Evolutionary conservation across 2,113 vertebrate species (phyloP), one percentile per base, ranked within the genome.

Genomic region (Hylia prasina): DNA sequence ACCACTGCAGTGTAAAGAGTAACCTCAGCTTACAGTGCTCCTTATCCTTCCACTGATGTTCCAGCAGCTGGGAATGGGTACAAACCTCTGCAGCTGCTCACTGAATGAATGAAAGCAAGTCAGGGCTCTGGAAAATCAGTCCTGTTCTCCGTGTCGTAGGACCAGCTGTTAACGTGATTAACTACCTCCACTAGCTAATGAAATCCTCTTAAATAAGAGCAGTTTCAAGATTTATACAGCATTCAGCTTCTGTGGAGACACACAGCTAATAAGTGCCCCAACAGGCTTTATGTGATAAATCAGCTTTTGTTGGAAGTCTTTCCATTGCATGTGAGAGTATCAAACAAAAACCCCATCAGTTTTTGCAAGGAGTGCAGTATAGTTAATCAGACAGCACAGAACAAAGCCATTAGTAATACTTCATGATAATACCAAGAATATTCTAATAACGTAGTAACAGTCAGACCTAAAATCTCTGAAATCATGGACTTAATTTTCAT

Each of bases 31-130:
- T n/a, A 27, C 73, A 47, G 37, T n/a, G 57, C 63, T 72, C 1
- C 0, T 91, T 82, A 6, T 44, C 57, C 80, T 86, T 54, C 39
- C 13, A 9, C 40, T 64, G 66, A 24, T 79, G 79, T 61, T 86
- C n/a, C 27, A 54, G 4, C 93, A 96, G 66, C 93, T 80, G 89
- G 75, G 53, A 90, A 51, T 19, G 44, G 70, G 60, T 35, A 64
- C 71, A 60, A 24, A 65, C 45, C 68, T 56, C 82, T 85, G 80
- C 93, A 96, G 94, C 96, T 94, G 91, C 87, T 95, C 50, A 6
- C 33, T 20, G 57, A 86, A 40, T 80, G 80, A 79, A 90, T 83
- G 80, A 37, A n/a, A 81, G 80, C 71, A 40, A 88, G 60, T 50
- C 82, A 90, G 73, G 73, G 56, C 84, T 92, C 68, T 89, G 28